A percentile compares a stretch with the other conserved stretches of the same genome.
Evolutionary conservation across 2,797 vertebrate species (phyloP).

Genomic region (Aplochiton taeniatus): DNA sequence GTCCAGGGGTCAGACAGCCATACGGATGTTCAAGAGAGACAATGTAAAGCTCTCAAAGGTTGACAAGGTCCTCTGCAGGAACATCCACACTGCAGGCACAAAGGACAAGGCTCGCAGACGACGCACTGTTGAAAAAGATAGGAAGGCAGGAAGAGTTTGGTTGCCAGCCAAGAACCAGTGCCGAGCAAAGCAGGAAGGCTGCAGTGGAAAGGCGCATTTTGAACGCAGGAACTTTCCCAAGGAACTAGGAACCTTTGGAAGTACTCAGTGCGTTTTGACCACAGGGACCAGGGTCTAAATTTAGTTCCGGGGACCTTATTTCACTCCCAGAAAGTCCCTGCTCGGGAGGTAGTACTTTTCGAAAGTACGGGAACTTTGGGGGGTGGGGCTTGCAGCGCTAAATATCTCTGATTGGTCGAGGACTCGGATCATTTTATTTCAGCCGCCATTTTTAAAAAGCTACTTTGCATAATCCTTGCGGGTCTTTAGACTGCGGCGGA

Average conservation of each 20-base stretch:
- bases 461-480: too few species aligned
- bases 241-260: conserved; percentile 6
- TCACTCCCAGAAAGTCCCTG: too few species aligned
- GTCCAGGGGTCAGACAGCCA: conserved; percentile 24
- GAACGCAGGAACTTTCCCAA: conserved; percentile 5
- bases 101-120: conserved; percentile 20
- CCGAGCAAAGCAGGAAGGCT: conserved; percentile 19
- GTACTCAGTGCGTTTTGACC: too few species aligned
- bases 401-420: too few species aligned
- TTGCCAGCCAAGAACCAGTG: conserved; percentile 21
- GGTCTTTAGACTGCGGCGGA: too few species aligned
- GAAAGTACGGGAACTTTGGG: too few species aligned
- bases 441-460: too few species aligned
- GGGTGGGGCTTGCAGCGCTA: too few species aligned
- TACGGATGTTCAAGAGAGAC: conserved; percentile 29
- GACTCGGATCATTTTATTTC: too few species aligned
- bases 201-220: conserved; percentile 16
- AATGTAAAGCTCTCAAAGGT: conserved; percentile 17
- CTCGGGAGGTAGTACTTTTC: too few species aligned
- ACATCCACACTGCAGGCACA: conserved; percentile 18
- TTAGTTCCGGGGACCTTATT: too few species aligned
- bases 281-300: too few species aligned
- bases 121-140: conserved; percentile 16
- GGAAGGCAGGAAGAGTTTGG: conserved; percentile 13
- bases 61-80: conserved; percentile 21